A percentile compares a stretch with the other conserved stretches of the same genome.
Evolutionary conservation across 2,888 invertebrate genomes (phyloP).

Genomic region (Hofmannophila pseudospretella): DNA sequence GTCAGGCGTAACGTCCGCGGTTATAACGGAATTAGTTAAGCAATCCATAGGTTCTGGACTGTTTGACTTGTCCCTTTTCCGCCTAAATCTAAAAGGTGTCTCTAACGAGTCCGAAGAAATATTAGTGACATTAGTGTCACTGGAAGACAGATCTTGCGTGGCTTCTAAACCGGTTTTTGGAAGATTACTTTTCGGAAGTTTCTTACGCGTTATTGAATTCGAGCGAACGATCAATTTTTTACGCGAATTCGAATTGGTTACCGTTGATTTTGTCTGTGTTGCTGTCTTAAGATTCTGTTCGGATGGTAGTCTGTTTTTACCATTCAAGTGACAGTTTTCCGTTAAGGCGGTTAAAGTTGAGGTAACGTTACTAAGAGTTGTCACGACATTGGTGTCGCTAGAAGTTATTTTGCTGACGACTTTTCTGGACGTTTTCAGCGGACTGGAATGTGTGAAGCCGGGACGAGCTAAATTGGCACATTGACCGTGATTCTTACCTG

Average conservation of each 20-base stretch:
- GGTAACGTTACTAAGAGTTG: constrained; percentile 52
- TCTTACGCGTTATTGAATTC: constrained; percentile 62
- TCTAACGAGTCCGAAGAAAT: constrained; percentile 69
- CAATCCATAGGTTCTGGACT: constrained; percentile 72
- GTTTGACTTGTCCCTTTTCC: constrained; percentile 65
- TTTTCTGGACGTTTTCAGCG: constrained; percentile 63
- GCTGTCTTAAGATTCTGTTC: constrained; percentile 57
- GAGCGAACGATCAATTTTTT: constrained; percentile 67
- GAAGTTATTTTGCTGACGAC: constrained; percentile 37
- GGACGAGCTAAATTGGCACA: constrained; percentile 66
- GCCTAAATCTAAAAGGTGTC: constrained; percentile 60
- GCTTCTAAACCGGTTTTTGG: constrained; percentile 49
- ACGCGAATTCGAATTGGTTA: constrained; percentile 39
- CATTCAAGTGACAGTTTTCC: constrained; percentile 68
- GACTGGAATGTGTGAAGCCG: constrained; percentile 58
- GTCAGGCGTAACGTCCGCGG: constrained; percentile 64
- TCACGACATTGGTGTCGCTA: constrained; percentile 42
- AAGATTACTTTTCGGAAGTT: constrained; percentile 52
- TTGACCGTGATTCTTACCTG: constrained; percentile 53
- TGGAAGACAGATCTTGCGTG: constrained; percentile 66
- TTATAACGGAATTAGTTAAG: constrained; percentile 56
- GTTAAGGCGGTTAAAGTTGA: constrained; percentile 64
- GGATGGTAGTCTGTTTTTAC: constrained; percentile 60
- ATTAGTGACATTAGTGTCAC: constrained; percentile 70
- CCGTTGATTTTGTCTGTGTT: constrained; percentile 34